A percentile compares a stretch with the other conserved stretches of the same genome.
phyloP scores from a whole-genome alignment of 2,797 vertebrate species.

The Brachyrhaphis roseni region DNA sequence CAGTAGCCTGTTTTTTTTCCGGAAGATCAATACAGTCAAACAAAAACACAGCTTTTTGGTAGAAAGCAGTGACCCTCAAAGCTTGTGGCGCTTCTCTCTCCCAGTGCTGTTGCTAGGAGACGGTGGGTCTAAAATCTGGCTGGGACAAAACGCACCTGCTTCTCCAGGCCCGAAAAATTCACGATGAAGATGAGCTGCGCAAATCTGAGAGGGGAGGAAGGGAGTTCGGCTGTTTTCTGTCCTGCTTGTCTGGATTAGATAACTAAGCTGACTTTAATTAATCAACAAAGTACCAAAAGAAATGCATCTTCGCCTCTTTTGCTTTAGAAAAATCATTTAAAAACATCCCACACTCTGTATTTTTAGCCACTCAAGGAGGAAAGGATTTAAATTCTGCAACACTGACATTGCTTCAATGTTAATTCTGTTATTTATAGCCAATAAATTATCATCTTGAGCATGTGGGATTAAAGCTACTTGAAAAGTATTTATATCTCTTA shows the following conservation, averaged over 20 bases:
- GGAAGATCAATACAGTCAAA: constrained; percentile 60
- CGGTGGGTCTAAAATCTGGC: constrained; percentile 71
- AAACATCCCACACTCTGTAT: constrained; percentile 43
- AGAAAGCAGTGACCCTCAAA: constrained; percentile 59
- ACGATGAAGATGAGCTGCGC: constrained; percentile 24
- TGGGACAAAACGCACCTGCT: constrained; percentile 68
- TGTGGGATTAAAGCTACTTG: not conserved
- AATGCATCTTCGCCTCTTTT: constrained; percentile 37
- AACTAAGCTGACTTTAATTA: constrained; percentile 25
- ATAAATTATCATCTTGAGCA: not conserved
- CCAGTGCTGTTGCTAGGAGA: constrained; percentile 81
- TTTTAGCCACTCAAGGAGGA: constrained; percentile 54
- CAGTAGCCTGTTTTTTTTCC: constrained; percentile 37
- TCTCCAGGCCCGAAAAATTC: constrained; percentile 47
- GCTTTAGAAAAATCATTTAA: constrained; percentile 12
- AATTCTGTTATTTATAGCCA: not conserved
- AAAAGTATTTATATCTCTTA: not conserved
- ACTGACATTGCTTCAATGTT: not conserved
- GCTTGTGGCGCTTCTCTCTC: constrained; percentile 59
- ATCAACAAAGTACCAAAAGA: constrained; percentile 18
- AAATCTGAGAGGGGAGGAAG: constrained; percentile 30
- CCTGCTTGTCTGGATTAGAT: constrained; percentile 40
- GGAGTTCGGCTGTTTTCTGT: constrained; percentile 13
- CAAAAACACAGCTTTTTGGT: constrained; percentile 65
- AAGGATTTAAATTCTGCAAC: constrained; percentile 12